Percentiles rank a stretch among this genome's conserved stretches.
These are phyloP conservation scores for Pterocles orientalis DNA, from an alignment of 2,113 vertebrate species.

Conservation along the genomic window DNA sequence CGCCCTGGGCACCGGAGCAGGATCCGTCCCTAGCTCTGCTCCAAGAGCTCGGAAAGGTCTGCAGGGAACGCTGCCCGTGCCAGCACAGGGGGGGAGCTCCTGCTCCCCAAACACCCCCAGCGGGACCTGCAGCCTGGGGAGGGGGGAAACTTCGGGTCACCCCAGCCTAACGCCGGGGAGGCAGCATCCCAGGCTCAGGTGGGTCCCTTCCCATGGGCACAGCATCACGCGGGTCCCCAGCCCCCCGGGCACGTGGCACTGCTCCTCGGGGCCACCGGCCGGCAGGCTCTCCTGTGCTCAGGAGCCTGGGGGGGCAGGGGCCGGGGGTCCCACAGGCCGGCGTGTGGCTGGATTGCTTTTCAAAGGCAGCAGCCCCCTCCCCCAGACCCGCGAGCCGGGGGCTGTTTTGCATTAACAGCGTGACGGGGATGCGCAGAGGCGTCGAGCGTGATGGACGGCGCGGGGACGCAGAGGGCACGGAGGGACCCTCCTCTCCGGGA, in stretches of 20 bases:
- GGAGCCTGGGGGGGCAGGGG: not conserved
- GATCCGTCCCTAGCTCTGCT: too few relatives aligned
- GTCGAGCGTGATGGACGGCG: not conserved
- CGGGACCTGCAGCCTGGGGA: not conserved
- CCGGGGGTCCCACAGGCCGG: not conserved
- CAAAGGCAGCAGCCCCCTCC: not conserved
- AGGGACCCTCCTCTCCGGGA: not conserved
- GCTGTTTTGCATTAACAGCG: not conserved
- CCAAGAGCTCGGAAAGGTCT: too few relatives aligned
- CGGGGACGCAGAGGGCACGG: conserved; percentile 6
- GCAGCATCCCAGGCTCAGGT: not conserved
- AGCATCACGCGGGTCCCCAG: fast-evolving
- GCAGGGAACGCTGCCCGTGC: not conserved
- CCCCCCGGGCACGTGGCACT: fast-evolving
- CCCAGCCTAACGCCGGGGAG: fast-evolving
- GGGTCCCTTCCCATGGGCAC: not conserved
- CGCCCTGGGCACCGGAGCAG: too few relatives aligned
- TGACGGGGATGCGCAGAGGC: not conserved
- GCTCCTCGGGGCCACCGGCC: not conserved
- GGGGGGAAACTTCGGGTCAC: fast-evolving
- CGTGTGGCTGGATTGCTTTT: not conserved
- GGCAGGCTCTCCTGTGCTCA: too few relatives aligned
- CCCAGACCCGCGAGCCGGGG: not conserved
- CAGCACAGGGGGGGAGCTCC: not conserved
- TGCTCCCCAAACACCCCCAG: not conserved